A percentile compares a stretch with the other conserved stretches of the same genome.
Conservation (phyloP, 2,797 vertebrate species). For the Sebastes steindachneri region DNA sequence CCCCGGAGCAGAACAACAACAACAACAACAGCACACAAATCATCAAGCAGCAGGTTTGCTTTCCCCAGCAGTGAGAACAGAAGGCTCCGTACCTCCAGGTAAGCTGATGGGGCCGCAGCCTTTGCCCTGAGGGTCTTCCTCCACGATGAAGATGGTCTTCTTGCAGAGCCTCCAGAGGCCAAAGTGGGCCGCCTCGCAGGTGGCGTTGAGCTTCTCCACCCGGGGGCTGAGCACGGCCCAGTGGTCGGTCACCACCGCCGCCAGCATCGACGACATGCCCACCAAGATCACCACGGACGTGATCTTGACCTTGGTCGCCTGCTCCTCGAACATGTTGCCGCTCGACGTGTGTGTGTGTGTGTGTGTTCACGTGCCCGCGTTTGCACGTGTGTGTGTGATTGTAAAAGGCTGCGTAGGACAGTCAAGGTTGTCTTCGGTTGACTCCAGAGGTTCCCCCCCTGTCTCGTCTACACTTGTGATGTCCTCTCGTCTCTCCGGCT, state of each 20-base stretch:
- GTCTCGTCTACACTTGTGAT: conserved; percentile 40
- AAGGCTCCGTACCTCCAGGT: conserved; percentile 88
- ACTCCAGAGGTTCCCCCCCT: conserved; percentile 38
- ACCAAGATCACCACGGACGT: conserved; percentile 88
- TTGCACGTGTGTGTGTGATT: neutral
- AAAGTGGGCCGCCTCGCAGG: conserved; percentile 93
- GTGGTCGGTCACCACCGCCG: conserved; percentile 92
- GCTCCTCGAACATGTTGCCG: conserved; percentile 85
- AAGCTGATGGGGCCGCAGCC: conserved; percentile 88
- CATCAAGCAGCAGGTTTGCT: neutral
- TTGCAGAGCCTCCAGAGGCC: conserved; percentile 96
- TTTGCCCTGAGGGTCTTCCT: conserved; percentile 81
- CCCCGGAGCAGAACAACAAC: neutral
- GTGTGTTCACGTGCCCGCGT: neutral
- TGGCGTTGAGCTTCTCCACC: conserved; percentile 84
- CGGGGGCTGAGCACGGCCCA: conserved; percentile 95
- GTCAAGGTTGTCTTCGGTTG: conserved; percentile 20
- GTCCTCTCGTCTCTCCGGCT: conserved; percentile 60
- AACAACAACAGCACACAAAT: neutral
- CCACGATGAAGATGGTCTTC: conserved; percentile 84
- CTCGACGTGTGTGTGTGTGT: neutral
- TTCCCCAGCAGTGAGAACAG: neutral
- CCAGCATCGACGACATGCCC: conserved; percentile 89
- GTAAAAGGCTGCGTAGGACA: neutral
- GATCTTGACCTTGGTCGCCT: conserved; percentile 89